phyloP scores from a whole-genome alignment of 2,113 vertebrate species.

The Chlamydotis undulata region DNA sequence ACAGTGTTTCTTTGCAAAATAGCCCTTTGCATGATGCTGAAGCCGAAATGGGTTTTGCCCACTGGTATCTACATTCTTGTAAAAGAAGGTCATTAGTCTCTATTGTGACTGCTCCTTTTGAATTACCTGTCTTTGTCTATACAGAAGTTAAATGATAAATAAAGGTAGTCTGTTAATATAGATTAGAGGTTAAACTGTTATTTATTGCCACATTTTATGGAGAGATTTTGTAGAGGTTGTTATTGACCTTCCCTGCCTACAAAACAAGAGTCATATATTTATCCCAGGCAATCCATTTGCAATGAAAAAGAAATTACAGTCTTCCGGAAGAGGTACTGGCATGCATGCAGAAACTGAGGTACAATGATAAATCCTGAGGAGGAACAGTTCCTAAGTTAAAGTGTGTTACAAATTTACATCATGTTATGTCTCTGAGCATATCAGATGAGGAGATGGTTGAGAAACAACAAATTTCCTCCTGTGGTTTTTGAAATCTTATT shows the following conservation, averaged over 20 bases:
- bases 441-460: neutral
- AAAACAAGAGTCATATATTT: conserved; percentile 18
- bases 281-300: neutral
- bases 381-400: neutral
- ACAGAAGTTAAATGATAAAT: conserved; percentile 23
- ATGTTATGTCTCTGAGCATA: neutral
- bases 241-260: conserved; percentile 22
- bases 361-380: neutral
- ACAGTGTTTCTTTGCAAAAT: conserved; percentile 85
- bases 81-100: conserved; percentile 74
- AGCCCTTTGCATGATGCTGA: conserved; percentile 67
- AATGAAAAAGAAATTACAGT: neutral
- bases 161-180: neutral
- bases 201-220: conserved; percentile 32
- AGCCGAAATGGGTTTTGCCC: conserved; percentile 65
- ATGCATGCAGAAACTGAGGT: neutral
- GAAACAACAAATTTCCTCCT: neutral
- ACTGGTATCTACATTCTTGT: conserved; percentile 62
- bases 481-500: neutral
- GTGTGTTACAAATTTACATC: neutral
- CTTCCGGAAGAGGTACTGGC: neutral
- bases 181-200: conserved; percentile 48
- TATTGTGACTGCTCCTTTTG: conserved; percentile 19
- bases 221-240: neutral
- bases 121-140: conserved; percentile 27